Conservation (phyloP, 2,888 invertebrate species). For the Eilema sororculum region DNA sequence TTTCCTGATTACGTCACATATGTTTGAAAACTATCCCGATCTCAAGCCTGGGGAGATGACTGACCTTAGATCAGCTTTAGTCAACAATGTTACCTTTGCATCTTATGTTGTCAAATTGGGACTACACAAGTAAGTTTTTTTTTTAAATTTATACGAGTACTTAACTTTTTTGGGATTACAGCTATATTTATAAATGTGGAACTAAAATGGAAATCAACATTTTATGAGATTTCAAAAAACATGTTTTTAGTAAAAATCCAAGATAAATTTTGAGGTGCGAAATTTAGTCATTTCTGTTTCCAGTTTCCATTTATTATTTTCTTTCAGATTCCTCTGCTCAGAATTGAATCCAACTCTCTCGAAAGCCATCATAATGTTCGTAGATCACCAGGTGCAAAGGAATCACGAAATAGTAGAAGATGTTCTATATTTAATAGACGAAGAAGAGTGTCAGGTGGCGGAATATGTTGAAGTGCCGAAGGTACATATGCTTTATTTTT, state of each 20-base stretch:
- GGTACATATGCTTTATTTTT: conserved; percentile 79
- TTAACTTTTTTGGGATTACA: neutral
- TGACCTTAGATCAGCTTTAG: conserved; percentile 97
- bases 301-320: conserved; percentile 56
- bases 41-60: conserved; percentile 95
- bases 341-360: conserved; percentile 72
- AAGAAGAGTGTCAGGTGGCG: conserved; percentile 88
- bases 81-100: conserved; percentile 98
- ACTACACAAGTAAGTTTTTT: conserved; percentile 91
- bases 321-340: conserved; percentile 71
- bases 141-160: too few species aligned
- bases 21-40: conserved; percentile 91
- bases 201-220: too few species aligned
- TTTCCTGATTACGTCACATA: conserved; percentile 94
- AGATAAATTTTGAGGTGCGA: too few species aligned
- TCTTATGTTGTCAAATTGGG: conserved; percentile 94
- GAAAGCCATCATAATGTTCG: conserved; percentile 86
- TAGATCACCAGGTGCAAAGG: conserved; percentile 88
- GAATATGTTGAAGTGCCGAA: conserved; percentile 97
- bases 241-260: too few species aligned
- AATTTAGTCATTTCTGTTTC: neutral
- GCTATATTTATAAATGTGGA: too few species aligned
- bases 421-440: conserved; percentile 89
- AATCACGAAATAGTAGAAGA: conserved; percentile 89
- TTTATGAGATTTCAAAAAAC: too few species aligned